phyloP scores from a whole-genome alignment of 2,113 vertebrate genomes.

The Catagonus wagneri region DNA sequence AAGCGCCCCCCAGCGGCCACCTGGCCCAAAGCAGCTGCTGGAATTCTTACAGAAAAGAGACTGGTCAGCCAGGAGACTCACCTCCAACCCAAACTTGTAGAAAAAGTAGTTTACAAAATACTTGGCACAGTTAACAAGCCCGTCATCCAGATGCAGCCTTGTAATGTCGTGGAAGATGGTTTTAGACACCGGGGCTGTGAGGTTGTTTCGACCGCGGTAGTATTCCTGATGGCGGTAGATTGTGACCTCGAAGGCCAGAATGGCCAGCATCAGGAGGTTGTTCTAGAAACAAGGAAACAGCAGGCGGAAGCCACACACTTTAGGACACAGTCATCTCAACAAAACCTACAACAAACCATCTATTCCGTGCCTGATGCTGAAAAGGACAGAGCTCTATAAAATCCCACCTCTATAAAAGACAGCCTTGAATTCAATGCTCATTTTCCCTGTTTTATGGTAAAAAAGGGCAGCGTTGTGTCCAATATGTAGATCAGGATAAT shows the following conservation, averaged over 20 bases:
- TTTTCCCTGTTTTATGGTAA: not conserved
- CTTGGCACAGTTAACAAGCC: conserved; percentile 95
- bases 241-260: conserved; percentile 97
- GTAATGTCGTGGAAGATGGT: conserved; percentile 98
- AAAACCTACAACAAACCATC: not conserved
- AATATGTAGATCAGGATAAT: not conserved
- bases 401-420: not conserved
- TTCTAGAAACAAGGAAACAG: conserved; percentile 86
- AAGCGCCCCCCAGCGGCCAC: not conserved
- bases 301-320: not conserved
- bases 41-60: not conserved
- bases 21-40: not conserved
- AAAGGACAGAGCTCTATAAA: not conserved
- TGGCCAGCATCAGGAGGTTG: conserved; percentile 95
- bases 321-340: not conserved
- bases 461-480: not conserved
- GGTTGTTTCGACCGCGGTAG: conserved; percentile 95
- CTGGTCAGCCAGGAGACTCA: conserved; percentile 75
- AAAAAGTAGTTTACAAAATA: conserved; percentile 99
- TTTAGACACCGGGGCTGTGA: conserved; percentile 92
- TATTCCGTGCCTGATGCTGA: not conserved
- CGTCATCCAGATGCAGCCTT: conserved; percentile 95
- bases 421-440: not conserved
- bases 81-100: conserved; percentile 99
- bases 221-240: conserved; percentile 97